Base-by-base conservation (phyloP, 2,113 vertebrate species). In the Psittacula cyanocephala region DNA sequence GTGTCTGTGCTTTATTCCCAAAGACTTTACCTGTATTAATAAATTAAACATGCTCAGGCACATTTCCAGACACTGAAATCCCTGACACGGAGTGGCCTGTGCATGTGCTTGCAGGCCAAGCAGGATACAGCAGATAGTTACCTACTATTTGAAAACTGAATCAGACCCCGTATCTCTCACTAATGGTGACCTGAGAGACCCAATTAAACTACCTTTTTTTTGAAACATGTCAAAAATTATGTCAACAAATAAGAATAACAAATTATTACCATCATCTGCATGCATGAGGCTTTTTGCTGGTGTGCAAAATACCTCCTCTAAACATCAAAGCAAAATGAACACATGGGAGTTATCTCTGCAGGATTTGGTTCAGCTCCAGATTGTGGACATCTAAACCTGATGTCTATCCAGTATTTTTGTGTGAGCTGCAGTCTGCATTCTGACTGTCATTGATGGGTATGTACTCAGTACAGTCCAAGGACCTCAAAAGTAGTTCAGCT, bases 61-160 rank as follows among this genome's bases (percentile, higher is more conserved):
- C 18, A 17, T 81, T 60, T 39, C 19, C 44, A 59, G 79, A 44
- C 55, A 27, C 55, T 53, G 68, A 70, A 70, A 43, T 76, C n/a
- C 24, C 24, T 68, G 52, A 16, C 8, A 23, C 0, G 3, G 35
- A 49, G 50, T n/a, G 17, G 23, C 22, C 29, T 3, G 0, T 52
- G 43, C 2, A 1, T 31, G 68, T 70, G n/a, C 44, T 53, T 81
- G 43, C 27, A 27, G 39, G 29, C 29, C 49, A 69, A 65, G 33
- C 47, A 79, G 43, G 39, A 11, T 25, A 33, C 49, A 59, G 62
- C n/a, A 52, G 55, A 19, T 70, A 47, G 55, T 17, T 70, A 64
- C 19, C 44, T 70, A 12, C 23, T n/a, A 43, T 53, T 37, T 39
- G 37, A 31, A 19, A 64, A 5, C 43, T 70, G 44, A 43, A 27